Evolutionary conservation across 1,140 invertebrate species (phyloP), one percentile per base, ranked within the genome.

Genomic region (Drosophila sproati): DNA sequence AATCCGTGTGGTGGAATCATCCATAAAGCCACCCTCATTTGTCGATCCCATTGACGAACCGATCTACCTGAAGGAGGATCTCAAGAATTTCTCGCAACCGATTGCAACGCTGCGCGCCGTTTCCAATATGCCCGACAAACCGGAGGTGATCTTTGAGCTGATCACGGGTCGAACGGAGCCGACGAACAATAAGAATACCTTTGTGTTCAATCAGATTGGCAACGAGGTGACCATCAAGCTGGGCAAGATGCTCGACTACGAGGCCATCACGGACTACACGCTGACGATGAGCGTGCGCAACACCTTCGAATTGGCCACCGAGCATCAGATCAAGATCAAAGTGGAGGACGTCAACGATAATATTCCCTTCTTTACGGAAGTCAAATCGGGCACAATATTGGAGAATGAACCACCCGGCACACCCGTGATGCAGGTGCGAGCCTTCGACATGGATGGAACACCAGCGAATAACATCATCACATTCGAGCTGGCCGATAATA

Each of bases 271-370:
- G 0, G 95, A 97, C 72, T 98, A 98, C 83, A 96, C 95, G 3
- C 93, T 98, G 20, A 97, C 96, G 41, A 95, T 98, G 73, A 94
- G 96, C 78, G 96, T 97, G 4, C 93, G 95, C 93, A 98, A 98
- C 92, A 97, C 97, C 82, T 96, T 96, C 85, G 95, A 95, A 82
- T 93, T 97, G 82, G 96, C 95, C 5, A 95, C 96, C 5, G 96
- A 97, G 93, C 96, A 95, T 3, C 94, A 95, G 47, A 94, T 98
- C 4, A 95, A 95, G 64, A 96, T 98, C 29, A 94, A 96, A 85
- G 94, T 98, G 1, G 93, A 95, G 82, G 97, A 98, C 82, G 97
- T 97, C 0, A 98, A 98, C 80, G 97, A 98, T 90, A 96, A 97
- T 82, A 96, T 97, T 76, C 97, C 97, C 0, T 95, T 95, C 69